phyloP scores from a whole-genome alignment of 2,888 invertebrate genomes.

The Drosophila setosimentum region DNA sequence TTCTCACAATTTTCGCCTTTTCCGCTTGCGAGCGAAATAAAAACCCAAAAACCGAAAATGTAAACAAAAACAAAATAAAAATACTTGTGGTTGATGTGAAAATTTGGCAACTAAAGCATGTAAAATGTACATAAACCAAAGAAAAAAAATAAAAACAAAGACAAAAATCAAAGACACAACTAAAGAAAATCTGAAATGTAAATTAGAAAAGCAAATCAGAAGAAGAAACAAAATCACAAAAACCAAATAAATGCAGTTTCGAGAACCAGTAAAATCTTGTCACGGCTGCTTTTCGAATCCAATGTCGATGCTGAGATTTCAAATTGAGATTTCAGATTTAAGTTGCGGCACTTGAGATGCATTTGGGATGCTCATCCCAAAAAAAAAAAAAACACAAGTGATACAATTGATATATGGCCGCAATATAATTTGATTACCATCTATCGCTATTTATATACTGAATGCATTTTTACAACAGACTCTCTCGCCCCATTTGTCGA shows the following conservation, averaged over 20 bases:
- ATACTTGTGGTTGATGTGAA: slow-evolving; percentile 18
- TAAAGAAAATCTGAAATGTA: neutral
- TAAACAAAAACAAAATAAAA: slow-evolving; percentile 35
- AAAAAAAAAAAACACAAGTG: slow-evolving; percentile 11
- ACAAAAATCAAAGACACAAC: slow-evolving; percentile 25
- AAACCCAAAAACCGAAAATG: slow-evolving; percentile 22
- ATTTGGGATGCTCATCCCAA: slow-evolving; percentile 34
- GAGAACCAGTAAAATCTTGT: slow-evolving; percentile 67
- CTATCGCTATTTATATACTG: slow-evolving; percentile 50
- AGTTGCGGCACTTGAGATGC: slow-evolving; percentile 66
- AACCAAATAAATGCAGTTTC: slow-evolving; percentile 68
- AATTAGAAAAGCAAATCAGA: neutral
- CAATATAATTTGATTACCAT: slow-evolving; percentile 75
- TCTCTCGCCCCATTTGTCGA: slow-evolving; percentile 31
- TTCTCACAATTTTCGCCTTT: slow-evolving; percentile 22
- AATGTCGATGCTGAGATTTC: slow-evolving; percentile 70
- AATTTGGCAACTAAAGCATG: slow-evolving; percentile 24
- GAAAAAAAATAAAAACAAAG: slow-evolving; percentile 14
- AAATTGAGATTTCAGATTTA: slow-evolving; percentile 27
- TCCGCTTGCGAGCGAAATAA: slow-evolving; percentile 22
- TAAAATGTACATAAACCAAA: slow-evolving; percentile 19
- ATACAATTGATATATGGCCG: slow-evolving; percentile 52
- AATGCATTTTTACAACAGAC: slow-evolving; percentile 15
- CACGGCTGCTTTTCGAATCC: slow-evolving; percentile 57
- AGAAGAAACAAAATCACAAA: slow-evolving; percentile 23